These are phyloP conservation scores for Chionis minor DNA, from an alignment of 2,113 vertebrate genomes.

Conservation along the genomic window DNA sequence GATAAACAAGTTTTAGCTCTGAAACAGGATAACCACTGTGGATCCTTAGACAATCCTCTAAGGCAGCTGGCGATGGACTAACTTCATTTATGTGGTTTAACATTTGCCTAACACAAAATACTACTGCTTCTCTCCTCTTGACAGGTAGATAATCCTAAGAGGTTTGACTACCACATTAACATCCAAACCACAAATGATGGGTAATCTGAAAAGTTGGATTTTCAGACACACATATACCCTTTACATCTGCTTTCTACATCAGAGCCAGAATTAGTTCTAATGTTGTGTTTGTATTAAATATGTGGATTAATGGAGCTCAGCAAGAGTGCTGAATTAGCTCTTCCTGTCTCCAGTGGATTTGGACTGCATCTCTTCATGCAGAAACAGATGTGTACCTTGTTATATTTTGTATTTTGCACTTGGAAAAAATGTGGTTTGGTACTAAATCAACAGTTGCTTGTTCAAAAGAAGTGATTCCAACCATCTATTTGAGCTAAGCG, in stretches of 20 bases:
- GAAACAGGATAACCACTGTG: conserved; percentile 38
- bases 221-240: conserved; percentile 26
- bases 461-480: not conserved
- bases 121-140: conserved; percentile 37
- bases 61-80: conserved; percentile 43
- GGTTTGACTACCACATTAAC: conserved; percentile 56
- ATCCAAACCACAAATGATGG: conserved; percentile 61
- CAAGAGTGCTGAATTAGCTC: conserved; percentile 56
- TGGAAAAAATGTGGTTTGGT: not conserved
- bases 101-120: conserved; percentile 58
- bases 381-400: conserved; percentile 13
- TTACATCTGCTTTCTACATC: conserved; percentile 64
- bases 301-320: conserved; percentile 63
- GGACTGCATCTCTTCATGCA: not conserved
- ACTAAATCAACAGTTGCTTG: conserved; percentile 25
- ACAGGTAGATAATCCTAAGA: conserved; percentile 69
- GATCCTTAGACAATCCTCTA: conserved; percentile 47
- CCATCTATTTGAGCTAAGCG: not conserved
- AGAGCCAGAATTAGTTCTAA: conserved; percentile 59
- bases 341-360: conserved; percentile 59
- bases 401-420: not conserved
- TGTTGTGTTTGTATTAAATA: conserved; percentile 58
- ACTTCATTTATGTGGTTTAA: conserved; percentile 63
- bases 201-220: conserved; percentile 66
- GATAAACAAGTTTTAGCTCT: conserved; percentile 57